Evolutionary conservation across 2,113 vertebrate species (phyloP).

Genomic region (Anser brachyrhynchus): DNA sequence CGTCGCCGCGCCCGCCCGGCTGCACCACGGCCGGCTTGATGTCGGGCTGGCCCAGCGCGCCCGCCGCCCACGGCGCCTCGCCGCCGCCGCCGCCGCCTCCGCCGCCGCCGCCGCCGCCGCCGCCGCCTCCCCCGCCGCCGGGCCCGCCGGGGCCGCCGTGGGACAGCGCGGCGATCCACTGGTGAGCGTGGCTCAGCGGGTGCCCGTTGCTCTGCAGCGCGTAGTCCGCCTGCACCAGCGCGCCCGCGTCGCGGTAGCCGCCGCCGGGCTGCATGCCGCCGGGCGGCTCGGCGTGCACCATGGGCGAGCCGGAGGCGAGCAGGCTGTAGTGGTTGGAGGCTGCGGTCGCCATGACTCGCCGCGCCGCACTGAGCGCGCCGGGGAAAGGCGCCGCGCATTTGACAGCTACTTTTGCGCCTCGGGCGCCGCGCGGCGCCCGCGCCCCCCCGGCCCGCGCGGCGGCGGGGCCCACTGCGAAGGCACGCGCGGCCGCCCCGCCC

Average conservation of each 20-base stretch:
- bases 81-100: too few relatives aligned
- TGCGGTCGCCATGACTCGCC: conserved; percentile 97
- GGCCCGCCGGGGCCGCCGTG: conserved; percentile 85
- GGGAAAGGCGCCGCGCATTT: conserved; percentile 92
- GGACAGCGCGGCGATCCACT: conserved; percentile 95
- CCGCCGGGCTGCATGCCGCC: conserved; percentile 79
- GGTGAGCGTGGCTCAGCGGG: conserved; percentile 96
- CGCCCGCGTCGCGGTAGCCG: conserved; percentile 90
- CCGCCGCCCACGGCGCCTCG: too few relatives aligned
- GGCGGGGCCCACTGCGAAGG: conserved; percentile 84
- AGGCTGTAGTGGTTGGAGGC: conserved; percentile 97
- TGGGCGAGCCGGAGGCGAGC: conserved; percentile 93
- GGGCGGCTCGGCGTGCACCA: conserved; percentile 92
- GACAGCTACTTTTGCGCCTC: conserved; percentile 91
- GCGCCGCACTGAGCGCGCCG: conserved; percentile 91
- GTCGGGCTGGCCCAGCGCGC: too few relatives aligned
- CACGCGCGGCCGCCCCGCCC: conserved; percentile 11
- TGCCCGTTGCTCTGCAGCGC: conserved; percentile 92
- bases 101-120: too few relatives aligned
- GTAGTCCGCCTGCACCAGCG: conserved; percentile 94
- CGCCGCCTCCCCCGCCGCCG: conserved; percentile 83
- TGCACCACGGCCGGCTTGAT: too few relatives aligned
- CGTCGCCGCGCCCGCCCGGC: too few relatives aligned
- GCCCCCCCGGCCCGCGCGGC: conserved; percentile 79
- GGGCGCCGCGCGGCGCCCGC: conserved; percentile 79